Evolutionary conservation across 2,888 invertebrate genomes (phyloP).

Genomic region (Andrena camellia): DNA sequence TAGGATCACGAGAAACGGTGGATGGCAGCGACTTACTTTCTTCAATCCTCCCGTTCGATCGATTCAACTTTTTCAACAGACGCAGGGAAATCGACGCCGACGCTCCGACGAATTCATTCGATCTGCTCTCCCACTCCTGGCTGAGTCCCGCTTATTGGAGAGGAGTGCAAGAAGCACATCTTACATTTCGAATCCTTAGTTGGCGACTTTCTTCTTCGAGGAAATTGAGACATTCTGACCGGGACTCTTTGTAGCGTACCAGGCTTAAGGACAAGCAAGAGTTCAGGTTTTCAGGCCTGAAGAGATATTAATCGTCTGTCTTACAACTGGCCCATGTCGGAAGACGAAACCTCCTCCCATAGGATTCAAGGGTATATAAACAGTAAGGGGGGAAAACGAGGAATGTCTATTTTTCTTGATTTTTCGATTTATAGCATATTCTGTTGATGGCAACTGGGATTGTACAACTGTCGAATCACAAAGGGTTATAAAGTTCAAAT

Average conservation of each 20-base stretch:
- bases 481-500: too few species aligned
- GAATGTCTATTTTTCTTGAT: too few species aligned
- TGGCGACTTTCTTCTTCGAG: slow-evolving; percentile 2
- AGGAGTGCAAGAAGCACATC: background rate
- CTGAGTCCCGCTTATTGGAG: background rate
- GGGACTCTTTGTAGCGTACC: background rate
- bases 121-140: background rate
- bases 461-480: too few species aligned
- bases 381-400: too few species aligned
- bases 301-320: too few species aligned
- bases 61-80: background rate
- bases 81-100: background rate
- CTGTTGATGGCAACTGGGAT: too few species aligned
- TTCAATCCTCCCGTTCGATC: slow-evolving; percentile 12
- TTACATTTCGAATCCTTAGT: background rate
- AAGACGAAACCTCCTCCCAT: too few species aligned
- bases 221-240: background rate
- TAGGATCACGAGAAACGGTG: slow-evolving; percentile 22
- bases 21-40: slow-evolving; percentile 28
- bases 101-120: slow-evolving; percentile 21
- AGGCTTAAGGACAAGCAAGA: background rate
- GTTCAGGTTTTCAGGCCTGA: too few species aligned
- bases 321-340: too few species aligned
- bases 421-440: too few species aligned
- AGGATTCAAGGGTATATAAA: too few species aligned